Evolutionary conservation across 2,797 vertebrate genomes (phyloP).

Genomic region (Falco biarmicus): DNA sequence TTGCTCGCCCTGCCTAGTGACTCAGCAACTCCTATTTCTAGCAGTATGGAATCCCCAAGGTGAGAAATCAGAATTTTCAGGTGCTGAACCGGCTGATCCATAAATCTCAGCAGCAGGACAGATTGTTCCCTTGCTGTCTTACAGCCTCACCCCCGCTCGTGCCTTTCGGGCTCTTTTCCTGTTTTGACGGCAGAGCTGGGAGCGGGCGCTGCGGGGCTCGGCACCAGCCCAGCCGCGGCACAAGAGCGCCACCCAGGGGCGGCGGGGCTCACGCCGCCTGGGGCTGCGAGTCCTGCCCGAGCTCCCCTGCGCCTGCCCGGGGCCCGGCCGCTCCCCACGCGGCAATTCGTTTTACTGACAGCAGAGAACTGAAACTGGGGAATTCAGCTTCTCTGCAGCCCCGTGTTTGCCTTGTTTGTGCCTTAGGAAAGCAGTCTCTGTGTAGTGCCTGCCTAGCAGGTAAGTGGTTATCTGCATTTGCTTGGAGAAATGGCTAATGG

Average conservation of each 20-base stretch:
- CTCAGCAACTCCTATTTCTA: not conserved
- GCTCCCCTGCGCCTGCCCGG: too few relatives aligned
- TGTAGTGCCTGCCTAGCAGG: fast-evolving
- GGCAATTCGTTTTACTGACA: not conserved
- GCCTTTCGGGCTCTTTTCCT: not conserved
- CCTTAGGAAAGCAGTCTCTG: not conserved
- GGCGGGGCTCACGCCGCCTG: fast-evolving
- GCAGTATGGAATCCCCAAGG: not conserved
- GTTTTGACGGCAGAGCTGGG: not conserved
- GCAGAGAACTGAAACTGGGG: not conserved
- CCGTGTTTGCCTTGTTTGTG: not conserved
- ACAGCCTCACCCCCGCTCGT: not conserved
- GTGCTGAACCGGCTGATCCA: not conserved
- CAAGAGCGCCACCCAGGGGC: conserved; percentile 41
- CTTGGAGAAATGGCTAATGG: not conserved
- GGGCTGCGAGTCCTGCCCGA: fast-evolving
- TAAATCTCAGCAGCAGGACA: not conserved
- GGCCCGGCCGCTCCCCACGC: not conserved
- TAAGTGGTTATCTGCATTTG: not conserved
- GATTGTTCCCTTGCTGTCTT: not conserved
- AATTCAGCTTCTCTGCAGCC: not conserved
- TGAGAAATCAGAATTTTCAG: not conserved
- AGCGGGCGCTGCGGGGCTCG: not conserved
- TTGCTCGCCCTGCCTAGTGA: not conserved
- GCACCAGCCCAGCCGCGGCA: not conserved